Conservation (phyloP, 2,797 vertebrate genomes). For the Urocyon cinereoargenteus region DNA sequence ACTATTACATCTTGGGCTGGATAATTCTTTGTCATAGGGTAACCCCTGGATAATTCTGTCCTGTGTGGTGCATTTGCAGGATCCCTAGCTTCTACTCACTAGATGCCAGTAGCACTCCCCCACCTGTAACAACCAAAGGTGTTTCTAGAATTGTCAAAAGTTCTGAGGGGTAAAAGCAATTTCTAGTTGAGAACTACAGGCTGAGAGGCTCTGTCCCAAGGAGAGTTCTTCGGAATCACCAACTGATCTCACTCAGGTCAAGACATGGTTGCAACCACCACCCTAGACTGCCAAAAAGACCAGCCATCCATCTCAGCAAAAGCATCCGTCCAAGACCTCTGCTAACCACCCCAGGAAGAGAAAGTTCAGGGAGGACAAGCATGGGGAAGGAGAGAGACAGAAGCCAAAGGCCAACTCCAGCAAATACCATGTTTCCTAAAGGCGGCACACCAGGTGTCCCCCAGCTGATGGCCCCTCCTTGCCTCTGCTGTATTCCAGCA, state of each 20-base stretch:
- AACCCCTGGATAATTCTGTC: neutral
- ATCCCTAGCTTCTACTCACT: neutral
- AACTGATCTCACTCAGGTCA: neutral
- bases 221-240: neutral
- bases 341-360: neutral
- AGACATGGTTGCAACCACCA: neutral
- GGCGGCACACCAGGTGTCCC: fast-evolving
- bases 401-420: fast-evolving
- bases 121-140: neutral
- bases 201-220: neutral
- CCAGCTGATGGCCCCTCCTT: neutral
- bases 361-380: neutral
- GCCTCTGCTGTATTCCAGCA: neutral
- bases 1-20: too few species aligned
- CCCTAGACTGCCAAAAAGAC: neutral
- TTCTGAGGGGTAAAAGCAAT: neutral
- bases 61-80: neutral
- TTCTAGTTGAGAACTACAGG: neutral
- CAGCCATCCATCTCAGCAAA: neutral
- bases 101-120: neutral
- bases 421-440: neutral
- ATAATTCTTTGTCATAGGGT: neutral
- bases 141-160: neutral
- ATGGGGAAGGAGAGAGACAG: neutral
- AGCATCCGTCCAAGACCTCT: neutral